Percentiles rank a stretch among this genome's conserved stretches.
These are phyloP conservation scores for Poeciliopsis presidionis DNA, from an alignment of 2,797 vertebrate species.

Conservation along the genomic window DNA sequence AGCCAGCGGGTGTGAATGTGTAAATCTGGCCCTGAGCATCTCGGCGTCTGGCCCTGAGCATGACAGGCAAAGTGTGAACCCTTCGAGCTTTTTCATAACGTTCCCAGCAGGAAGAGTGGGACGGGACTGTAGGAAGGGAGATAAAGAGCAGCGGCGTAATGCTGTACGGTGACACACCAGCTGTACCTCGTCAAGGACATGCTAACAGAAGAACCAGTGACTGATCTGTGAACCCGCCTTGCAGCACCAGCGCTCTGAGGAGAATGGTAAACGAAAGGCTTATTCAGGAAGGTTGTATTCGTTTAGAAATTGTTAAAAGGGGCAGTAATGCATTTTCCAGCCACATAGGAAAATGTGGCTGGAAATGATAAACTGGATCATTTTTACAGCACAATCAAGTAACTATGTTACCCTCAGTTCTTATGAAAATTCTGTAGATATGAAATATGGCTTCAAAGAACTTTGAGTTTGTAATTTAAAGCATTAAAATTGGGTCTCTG, in stretches of 20 bases:
- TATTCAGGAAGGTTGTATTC: not conserved
- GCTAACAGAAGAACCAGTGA: not conserved
- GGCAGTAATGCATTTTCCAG: too few relatives aligned
- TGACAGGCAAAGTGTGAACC: conserved; percentile 31
- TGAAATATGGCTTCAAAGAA: too few relatives aligned
- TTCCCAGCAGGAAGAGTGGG: conserved; percentile 9
- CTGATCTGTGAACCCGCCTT: not conserved
- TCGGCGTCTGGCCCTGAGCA: conserved; percentile 25
- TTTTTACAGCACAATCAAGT: too few relatives aligned
- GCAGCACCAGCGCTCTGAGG: not conserved
- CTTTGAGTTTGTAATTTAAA: too few relatives aligned
- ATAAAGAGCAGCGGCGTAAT: not conserved
- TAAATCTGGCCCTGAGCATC: conserved; percentile 47
- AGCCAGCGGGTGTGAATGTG: conserved; percentile 24
- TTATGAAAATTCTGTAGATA: too few relatives aligned
- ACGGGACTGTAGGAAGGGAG: conserved; percentile 3
- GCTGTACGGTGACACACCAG: not conserved
- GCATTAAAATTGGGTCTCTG: too few relatives aligned
- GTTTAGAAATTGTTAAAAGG: too few relatives aligned
- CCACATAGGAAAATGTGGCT: too few relatives aligned
- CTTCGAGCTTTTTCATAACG: conserved; percentile 46
- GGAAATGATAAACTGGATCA: too few relatives aligned
- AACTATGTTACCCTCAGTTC: too few relatives aligned
- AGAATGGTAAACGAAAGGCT: not conserved
- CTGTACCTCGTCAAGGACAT: not conserved